A percentile compares a stretch with the other conserved stretches of the same genome.
These are phyloP conservation scores for Meloe dianella DNA, from an alignment of 2,888 invertebrate genomes.

Conservation along the genomic window DNA sequence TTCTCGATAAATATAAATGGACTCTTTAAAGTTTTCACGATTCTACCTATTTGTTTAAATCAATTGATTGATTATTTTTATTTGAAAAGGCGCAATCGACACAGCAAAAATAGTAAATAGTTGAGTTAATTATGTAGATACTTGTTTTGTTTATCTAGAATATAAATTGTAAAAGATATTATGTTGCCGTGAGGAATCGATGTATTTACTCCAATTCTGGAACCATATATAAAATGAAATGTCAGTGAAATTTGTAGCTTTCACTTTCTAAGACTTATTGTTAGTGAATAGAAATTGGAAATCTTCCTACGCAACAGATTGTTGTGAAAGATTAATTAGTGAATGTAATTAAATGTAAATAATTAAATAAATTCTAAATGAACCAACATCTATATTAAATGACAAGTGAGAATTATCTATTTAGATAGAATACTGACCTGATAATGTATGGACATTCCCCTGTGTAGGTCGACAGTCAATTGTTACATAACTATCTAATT, in stretches of 20 bases:
- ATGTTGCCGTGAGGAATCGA: not conserved
- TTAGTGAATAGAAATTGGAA: not conserved
- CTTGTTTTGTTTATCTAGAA: not conserved
- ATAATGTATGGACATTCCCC: conserved; percentile 25
- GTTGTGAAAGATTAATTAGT: not conserved
- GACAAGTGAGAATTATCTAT: not conserved
- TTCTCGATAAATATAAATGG: too few species aligned
- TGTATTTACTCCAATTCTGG: not conserved
- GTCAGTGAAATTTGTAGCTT: not conserved
- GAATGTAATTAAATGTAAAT: not conserved
- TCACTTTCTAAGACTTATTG: not conserved
- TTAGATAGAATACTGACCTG: too few species aligned
- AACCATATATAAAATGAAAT: not conserved
- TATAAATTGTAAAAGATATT: not conserved
- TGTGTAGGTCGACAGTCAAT: conserved; percentile 33
- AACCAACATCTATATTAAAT: not conserved
- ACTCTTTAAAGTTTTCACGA: not conserved
- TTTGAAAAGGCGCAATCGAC: not conserved
- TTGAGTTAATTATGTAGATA: not conserved
- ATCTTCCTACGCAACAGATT: not conserved
- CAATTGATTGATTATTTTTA: not conserved
- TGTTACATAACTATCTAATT: conserved; percentile 47
- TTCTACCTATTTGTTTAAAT: conserved; percentile 1
- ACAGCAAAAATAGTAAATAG: not conserved
- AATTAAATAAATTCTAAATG: not conserved